Evolutionary conservation across 2,113 vertebrate genomes (phyloP).

Genomic region (Microtus pennsylvanicus): DNA sequence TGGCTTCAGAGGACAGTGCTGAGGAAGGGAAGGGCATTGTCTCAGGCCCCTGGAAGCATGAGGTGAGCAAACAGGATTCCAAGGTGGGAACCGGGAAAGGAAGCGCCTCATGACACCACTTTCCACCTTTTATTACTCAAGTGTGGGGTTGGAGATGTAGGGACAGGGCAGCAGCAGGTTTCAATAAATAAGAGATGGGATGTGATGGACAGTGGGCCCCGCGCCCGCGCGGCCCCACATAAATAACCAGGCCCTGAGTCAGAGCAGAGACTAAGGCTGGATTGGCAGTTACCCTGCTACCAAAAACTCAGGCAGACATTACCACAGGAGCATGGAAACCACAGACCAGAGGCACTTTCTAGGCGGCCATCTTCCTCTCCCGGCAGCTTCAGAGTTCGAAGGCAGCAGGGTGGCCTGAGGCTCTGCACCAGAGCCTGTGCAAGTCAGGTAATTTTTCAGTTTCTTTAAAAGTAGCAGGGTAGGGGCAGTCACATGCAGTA

Average conservation of each 20-base stretch:
- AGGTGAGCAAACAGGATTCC: not conserved
- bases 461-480: slow-evolving; percentile 13
- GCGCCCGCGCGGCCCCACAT: slow-evolving; percentile 74
- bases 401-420: not conserved
- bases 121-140: slow-evolving; percentile 76
- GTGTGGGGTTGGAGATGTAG: slow-evolving; percentile 2
- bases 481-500: slow-evolving; percentile 72
- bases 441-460: slow-evolving; percentile 11
- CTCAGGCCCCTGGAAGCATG: not conserved
- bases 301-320: slow-evolving; percentile 1
- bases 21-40: not conserved
- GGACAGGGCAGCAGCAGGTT: slow-evolving; percentile 36
- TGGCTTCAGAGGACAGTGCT: not conserved
- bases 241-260: slow-evolving; percentile 71
- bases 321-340: slow-evolving; percentile 14
- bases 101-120: not conserved
- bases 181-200: slow-evolving; percentile 78
- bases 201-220: not conserved
- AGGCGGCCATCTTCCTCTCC: not conserved
- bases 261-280: not conserved
- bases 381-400: not conserved
- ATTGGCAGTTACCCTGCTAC: slow-evolving; percentile 35
- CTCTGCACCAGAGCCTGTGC: not conserved
- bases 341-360: not conserved
- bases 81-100: slow-evolving; percentile 22